Evolutionary conservation across 2,888 invertebrate genomes (phyloP).

Genomic region (Scrobipalpa atriplicella): DNA sequence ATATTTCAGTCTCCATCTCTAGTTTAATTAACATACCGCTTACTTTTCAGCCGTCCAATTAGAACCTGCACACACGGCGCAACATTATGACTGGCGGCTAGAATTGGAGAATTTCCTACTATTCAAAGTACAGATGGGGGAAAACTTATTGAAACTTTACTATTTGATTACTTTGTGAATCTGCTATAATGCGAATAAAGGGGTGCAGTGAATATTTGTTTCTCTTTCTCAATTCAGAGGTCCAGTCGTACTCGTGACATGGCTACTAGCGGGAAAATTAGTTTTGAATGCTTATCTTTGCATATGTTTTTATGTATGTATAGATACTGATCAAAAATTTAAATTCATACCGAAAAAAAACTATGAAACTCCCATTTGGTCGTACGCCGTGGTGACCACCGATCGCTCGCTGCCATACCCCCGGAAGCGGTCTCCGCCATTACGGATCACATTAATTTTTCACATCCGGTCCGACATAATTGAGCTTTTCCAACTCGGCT

Average conservation of each 20-base stretch:
- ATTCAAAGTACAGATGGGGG: too few species aligned
- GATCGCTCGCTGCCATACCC: conserved; percentile 61
- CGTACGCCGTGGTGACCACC: conserved; percentile 43
- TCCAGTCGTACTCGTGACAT: too few species aligned
- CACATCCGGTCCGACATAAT: conserved; percentile 65
- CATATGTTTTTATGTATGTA: too few species aligned
- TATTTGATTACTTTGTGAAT: too few species aligned
- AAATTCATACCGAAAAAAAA: not conserved
- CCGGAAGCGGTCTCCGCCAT: conserved; percentile 52
- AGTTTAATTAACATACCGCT: not conserved
- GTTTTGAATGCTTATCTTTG: too few species aligned
- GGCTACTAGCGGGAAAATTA: too few species aligned
- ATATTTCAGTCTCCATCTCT: not conserved
- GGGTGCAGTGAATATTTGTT: too few species aligned
- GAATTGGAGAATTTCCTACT: conserved; percentile 40
- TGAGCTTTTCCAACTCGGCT: conserved; percentile 53
- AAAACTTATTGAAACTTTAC: too few species aligned
- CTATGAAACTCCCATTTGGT: conserved; percentile 27
- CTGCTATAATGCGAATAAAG: too few species aligned
- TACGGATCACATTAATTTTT: conserved; percentile 72
- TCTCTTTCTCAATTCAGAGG: too few species aligned
- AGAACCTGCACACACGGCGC: not conserved
- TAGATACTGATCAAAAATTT: too few species aligned
- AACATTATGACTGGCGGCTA: conserved; percentile 36
- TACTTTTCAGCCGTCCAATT: conserved; percentile 10